A percentile compares a stretch with the other conserved stretches of the same genome.
phyloP scores from a whole-genome alignment of 1,140 invertebrate genomes.

The Trichogramma pretiosum region DNA sequence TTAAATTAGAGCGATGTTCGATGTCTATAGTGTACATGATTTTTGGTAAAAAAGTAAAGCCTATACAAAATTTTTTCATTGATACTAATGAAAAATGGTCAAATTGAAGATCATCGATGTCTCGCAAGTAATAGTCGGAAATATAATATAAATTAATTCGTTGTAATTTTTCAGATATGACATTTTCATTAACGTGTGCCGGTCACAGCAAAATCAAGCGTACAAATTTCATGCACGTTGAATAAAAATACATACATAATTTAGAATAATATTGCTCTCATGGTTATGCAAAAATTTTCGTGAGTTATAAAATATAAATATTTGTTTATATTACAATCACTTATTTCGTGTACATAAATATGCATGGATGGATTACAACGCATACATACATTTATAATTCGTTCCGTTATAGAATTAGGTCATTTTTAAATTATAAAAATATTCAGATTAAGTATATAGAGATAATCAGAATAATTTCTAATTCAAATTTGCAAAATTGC shows the following conservation, averaged over 20 bases:
- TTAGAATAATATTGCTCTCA: neutral
- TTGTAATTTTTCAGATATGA: too few relatives aligned
- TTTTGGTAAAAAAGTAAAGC: too few relatives aligned
- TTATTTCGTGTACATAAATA: slow-evolving; percentile 23
- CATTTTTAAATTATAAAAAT: slow-evolving; percentile 22
- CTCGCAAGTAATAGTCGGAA: slow-evolving; percentile 20
- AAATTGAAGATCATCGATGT: slow-evolving; percentile 7
- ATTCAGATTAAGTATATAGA: slow-evolving; percentile 21
- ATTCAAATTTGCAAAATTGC: too few relatives aligned
- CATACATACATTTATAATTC: slow-evolving; percentile 26
- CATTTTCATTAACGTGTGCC: too few relatives aligned
- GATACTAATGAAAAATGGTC: too few relatives aligned
- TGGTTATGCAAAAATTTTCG: neutral
- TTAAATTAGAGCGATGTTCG: too few relatives aligned
- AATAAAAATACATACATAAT: too few relatives aligned
- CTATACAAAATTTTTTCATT: too few relatives aligned
- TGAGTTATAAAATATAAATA: neutral
- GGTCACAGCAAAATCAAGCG: too few relatives aligned
- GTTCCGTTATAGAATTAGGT: slow-evolving; percentile 33
- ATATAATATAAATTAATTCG: slow-evolving; percentile 34
- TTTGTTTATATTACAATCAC: too few relatives aligned
- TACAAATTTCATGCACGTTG: slow-evolving; percentile 32
- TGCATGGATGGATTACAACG: slow-evolving; percentile 36
- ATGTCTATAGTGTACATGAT: too few relatives aligned
- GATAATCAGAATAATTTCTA: too few relatives aligned